Evolutionary conservation across 1,140 invertebrate genomes (phyloP).

Genomic region (Drosophila neocordata): DNA sequence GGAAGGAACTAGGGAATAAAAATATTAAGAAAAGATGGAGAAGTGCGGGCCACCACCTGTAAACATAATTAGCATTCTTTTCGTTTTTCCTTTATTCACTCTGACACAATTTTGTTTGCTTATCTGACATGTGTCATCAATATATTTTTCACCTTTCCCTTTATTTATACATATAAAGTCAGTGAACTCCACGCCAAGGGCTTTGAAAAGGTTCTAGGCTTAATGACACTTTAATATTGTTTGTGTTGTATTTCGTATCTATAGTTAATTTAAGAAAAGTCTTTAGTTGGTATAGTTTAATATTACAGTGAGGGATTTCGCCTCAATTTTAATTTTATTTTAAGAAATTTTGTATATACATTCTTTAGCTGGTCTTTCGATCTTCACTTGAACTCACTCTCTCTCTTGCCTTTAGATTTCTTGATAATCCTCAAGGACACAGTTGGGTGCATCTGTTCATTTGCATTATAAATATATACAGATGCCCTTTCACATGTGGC

Average conservation of each 20-base stretch:
- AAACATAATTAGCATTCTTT: constrained; percentile 7
- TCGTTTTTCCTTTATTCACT: not conserved
- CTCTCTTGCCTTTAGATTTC: no score
- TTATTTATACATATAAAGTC: not conserved
- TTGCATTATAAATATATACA: constrained; percentile 13
- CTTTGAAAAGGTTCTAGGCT: not conserved
- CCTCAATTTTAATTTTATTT: no score
- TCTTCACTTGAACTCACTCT: no score
- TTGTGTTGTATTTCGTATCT: no score
- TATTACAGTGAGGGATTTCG: no score
- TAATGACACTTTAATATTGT: no score
- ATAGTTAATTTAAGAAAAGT: no score
- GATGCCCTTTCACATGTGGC: constrained; percentile 28
- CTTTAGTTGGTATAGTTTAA: no score
- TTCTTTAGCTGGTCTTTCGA: no score
- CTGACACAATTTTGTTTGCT: constrained; percentile 1
- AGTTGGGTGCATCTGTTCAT: not conserved
- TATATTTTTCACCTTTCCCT: not conserved
- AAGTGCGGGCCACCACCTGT: not conserved
- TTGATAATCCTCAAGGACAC: not conserved
- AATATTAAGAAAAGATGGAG: not conserved
- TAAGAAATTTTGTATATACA: no score
- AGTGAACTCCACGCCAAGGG: not conserved
- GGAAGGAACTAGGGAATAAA: not conserved
- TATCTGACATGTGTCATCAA: not conserved